These are phyloP conservation scores for Nycticorax nycticorax DNA, from an alignment of 2,113 vertebrate species.

Conservation along the genomic window DNA sequence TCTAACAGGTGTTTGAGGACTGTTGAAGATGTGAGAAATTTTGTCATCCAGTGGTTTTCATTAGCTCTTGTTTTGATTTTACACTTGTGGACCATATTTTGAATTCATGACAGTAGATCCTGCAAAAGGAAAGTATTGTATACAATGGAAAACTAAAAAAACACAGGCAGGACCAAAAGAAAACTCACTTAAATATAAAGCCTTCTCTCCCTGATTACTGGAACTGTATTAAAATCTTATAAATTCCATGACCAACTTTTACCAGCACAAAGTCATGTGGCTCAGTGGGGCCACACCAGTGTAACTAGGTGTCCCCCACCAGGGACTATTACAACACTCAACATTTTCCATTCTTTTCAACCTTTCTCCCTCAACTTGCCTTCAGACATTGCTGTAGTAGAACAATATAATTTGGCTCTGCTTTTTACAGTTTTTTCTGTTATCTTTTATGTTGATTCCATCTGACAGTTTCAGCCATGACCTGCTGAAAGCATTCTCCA, in stretches of 20 bases:
- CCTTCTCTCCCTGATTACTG: background rate
- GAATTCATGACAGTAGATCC: background rate
- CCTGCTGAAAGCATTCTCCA: background rate
- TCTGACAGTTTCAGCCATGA: background rate
- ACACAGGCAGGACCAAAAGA: background rate
- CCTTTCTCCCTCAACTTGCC: background rate
- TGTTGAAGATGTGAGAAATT: background rate
- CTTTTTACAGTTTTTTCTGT: background rate
- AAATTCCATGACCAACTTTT: background rate
- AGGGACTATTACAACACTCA: background rate
- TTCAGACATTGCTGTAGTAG: background rate
- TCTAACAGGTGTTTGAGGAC: background rate
- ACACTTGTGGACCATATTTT: background rate
- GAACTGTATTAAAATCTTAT: background rate
- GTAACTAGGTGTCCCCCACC: background rate
- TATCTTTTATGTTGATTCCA: background rate
- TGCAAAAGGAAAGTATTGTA: background rate
- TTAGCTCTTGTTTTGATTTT: background rate
- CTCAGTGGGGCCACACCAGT: background rate
- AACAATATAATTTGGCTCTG: background rate
- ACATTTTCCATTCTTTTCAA: background rate
- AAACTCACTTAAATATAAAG: background rate
- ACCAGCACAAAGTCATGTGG: background rate
- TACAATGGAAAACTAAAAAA: background rate
- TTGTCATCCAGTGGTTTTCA: background rate